These are phyloP conservation scores for Melitaea athalia DNA, from an alignment of 2,888 invertebrate genomes.

Conservation along the genomic window DNA sequence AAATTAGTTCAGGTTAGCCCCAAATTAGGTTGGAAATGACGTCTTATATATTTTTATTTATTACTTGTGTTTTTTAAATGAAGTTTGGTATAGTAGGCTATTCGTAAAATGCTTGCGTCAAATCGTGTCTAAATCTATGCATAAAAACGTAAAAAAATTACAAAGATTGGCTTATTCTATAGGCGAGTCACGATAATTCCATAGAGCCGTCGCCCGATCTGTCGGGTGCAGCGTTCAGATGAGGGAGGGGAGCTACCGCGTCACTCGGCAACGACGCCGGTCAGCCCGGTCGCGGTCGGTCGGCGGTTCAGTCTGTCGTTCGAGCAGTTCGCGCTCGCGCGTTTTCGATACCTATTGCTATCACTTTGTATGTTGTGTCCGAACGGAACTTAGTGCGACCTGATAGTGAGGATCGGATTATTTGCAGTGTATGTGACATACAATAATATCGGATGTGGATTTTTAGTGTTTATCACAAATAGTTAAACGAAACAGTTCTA, in stretches of 20 bases:
- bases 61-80: neutral
- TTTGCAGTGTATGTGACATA: constrained; percentile 75
- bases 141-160: constrained; percentile 67
- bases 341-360: constrained; percentile 42
- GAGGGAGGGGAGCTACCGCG: constrained; percentile 56
- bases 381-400: constrained; percentile 60
- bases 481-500: constrained; percentile 49
- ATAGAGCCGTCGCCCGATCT: constrained; percentile 62
- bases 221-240: constrained; percentile 58
- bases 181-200: constrained; percentile 62
- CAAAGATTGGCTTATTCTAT: constrained; percentile 63
- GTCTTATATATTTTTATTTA: constrained; percentile 8
- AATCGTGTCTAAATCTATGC: constrained; percentile 58
- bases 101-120: constrained; percentile 22
- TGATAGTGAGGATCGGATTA: constrained; percentile 69
- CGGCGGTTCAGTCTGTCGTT: constrained; percentile 57
- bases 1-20: constrained; percentile 12
- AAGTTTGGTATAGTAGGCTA: neutral
- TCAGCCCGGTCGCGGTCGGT: constrained; percentile 43
- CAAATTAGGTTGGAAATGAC: neutral
- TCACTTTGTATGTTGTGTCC: constrained; percentile 36
- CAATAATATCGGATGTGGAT: constrained; percentile 59
- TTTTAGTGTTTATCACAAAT: constrained; percentile 57
- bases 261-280: constrained; percentile 46
- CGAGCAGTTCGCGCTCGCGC: constrained; percentile 50